Evolutionary conservation across 2,888 invertebrate genomes (phyloP).

Genomic region (Tridacna crocea): DNA sequence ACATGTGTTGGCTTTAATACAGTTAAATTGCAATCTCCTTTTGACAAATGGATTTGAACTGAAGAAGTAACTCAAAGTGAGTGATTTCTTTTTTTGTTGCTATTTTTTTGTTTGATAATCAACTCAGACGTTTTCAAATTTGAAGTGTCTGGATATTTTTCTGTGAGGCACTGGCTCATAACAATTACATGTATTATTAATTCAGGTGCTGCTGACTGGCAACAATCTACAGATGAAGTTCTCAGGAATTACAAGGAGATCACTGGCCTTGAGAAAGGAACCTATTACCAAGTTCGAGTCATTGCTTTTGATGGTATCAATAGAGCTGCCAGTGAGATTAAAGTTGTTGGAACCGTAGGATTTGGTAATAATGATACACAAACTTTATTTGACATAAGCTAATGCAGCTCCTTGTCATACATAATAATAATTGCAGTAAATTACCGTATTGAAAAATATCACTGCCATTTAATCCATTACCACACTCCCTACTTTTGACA

Average conservation of each 20-base stretch:
- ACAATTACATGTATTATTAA: neutral
- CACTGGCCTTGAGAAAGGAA: conserved; percentile 91
- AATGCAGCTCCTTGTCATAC: no score
- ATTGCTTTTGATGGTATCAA: conserved; percentile 94
- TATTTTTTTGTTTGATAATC: neutral
- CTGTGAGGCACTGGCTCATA: no score
- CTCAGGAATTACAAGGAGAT: conserved; percentile 85
- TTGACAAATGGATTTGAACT: no score
- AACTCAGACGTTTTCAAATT: no score
- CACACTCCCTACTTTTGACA: neutral
- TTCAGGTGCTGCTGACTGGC: conserved; percentile 90
- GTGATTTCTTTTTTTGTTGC: no score
- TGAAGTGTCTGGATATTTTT: no score
- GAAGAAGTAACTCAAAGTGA: no score
- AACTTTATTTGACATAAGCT: no score
- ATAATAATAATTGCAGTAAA: no score
- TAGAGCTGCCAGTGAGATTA: conserved; percentile 66
- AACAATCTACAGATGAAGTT: conserved; percentile 87
- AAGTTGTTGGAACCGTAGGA: conserved; percentile 72
- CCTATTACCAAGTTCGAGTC: conserved; percentile 94
- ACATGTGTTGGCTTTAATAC: no score
- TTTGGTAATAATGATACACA: conserved; percentile 70
- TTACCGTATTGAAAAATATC: no score
- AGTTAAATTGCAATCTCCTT: no score
- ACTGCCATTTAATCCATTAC: neutral